These are phyloP conservation scores for Isurus oxyrinchus DNA, from an alignment of 2,113 vertebrate genomes.

Conservation along the genomic window DNA sequence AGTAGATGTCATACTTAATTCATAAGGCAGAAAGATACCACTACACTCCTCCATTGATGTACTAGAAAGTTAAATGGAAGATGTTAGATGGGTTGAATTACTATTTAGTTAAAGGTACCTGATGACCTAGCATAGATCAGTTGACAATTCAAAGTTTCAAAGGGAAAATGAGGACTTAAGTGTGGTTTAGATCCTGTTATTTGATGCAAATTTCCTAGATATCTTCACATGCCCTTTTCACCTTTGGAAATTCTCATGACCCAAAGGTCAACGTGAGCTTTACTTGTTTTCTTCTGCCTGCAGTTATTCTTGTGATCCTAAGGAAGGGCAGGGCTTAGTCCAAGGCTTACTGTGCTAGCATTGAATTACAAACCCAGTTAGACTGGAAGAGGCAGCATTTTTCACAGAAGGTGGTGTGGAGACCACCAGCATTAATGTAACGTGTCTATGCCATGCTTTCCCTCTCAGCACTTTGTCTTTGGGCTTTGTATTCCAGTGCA, in stretches of 20 bases:
- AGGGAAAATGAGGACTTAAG: neutral
- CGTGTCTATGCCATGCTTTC: neutral
- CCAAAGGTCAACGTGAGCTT: neutral
- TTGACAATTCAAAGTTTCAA: slow-evolving; percentile 14
- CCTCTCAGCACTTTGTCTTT: neutral
- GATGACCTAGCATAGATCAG: neutral
- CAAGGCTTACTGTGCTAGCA: neutral
- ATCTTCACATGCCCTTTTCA: slow-evolving; percentile 32
- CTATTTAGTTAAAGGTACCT: neutral
- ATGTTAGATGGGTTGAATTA: neutral
- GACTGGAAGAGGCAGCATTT: neutral
- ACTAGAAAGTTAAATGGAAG: neutral
- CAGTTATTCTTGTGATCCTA: slow-evolving; percentile 17
- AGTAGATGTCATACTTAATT: neutral
- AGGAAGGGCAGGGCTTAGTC: slow-evolving; percentile 5
- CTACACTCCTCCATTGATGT: neutral
- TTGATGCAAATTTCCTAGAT: slow-evolving; percentile 27
- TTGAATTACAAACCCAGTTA: neutral
- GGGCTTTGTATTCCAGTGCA: neutral
- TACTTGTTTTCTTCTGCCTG: slow-evolving; percentile 12
- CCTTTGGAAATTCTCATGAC: slow-evolving; percentile 29
- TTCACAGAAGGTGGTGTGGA: neutral
- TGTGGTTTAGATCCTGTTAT: slow-evolving; percentile 10
- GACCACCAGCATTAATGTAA: slow-evolving; percentile 16
- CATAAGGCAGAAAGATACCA: neutral